Conservation (phyloP, 2,113 vertebrate species). For the Synchiropus splendidus region DNA sequence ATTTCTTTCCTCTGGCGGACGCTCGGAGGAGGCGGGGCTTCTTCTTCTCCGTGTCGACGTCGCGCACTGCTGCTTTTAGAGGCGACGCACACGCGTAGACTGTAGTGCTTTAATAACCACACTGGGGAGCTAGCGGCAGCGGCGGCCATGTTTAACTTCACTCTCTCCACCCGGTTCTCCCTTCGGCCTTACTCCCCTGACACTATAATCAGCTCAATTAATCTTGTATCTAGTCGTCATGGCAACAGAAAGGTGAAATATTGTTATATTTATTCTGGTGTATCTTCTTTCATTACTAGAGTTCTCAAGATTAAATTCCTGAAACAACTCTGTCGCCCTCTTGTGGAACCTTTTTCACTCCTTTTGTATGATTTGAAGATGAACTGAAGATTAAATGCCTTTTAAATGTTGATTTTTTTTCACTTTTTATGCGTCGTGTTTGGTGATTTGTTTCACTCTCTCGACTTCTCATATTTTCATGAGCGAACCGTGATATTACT, state of each 20-base stretch:
- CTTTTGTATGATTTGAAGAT: slow-evolving; percentile 49
- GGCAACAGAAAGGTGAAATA: slow-evolving; percentile 5
- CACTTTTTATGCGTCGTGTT: slow-evolving; percentile 14
- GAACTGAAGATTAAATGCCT: slow-evolving; percentile 54
- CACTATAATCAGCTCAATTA: slow-evolving; percentile 23
- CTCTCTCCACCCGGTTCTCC: slow-evolving; percentile 18
- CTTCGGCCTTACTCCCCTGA: slow-evolving; percentile 9
- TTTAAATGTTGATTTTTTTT: slow-evolving; percentile 25
- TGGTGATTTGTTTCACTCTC: slow-evolving; percentile 2
- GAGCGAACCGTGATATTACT: too few species aligned
- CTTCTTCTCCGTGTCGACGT: too few species aligned
- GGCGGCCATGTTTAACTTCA: slow-evolving; percentile 27
- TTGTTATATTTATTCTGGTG: slow-evolving; percentile 40
- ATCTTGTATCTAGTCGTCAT: slow-evolving; percentile 41
- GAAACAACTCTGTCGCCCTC: slow-evolving; percentile 14
- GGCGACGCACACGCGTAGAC: slow-evolving; percentile 29
- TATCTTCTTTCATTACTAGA: slow-evolving; percentile 1
- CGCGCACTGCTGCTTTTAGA: too few species aligned
- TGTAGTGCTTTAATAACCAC: slow-evolving; percentile 54
- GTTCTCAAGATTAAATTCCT: slow-evolving; percentile 6
- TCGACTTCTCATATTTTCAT: slow-evolving; percentile 4
- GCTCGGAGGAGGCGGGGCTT: too few species aligned
- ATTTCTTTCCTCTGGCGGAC: too few species aligned
- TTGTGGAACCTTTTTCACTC: slow-evolving; percentile 29
- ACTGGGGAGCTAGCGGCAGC: slow-evolving; percentile 23